Percentiles rank a stretch among this genome's conserved stretches.
These are phyloP conservation scores for Rhogogaster chlorosoma DNA, from an alignment of 2,888 invertebrate genomes.

Conservation along the genomic window DNA sequence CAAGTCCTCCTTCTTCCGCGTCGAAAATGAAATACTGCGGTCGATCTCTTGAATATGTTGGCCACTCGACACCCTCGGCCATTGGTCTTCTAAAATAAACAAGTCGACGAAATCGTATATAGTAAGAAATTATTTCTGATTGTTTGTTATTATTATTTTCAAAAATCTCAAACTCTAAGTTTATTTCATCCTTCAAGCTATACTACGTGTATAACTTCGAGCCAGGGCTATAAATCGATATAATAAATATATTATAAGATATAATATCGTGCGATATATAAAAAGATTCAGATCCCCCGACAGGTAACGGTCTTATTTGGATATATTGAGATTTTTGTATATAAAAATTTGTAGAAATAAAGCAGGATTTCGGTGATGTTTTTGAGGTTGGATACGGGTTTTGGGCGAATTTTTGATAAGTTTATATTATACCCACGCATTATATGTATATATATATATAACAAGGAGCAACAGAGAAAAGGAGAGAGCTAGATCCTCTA, in stretches of 20 bases:
- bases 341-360: neutral
- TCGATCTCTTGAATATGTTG: constrained; percentile 90
- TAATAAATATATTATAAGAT: neutral
- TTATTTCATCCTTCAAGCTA: neutral
- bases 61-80: constrained; percentile 89
- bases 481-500: constrained; percentile 46
- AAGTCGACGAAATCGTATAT: neutral
- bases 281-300: neutral
- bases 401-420: constrained; percentile 4
- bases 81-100: constrained; percentile 76
- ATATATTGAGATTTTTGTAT: neutral
- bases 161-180: neutral
- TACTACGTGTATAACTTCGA: neutral
- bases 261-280: neutral
- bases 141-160: neutral
- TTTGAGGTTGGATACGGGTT: neutral
- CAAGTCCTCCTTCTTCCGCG: constrained; percentile 86
- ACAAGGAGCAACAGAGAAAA: neutral
- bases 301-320: neutral
- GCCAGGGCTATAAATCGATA: neutral
- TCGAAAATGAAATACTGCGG: constrained; percentile 95
- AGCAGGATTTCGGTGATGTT: neutral
- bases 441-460: constrained; percentile 1
- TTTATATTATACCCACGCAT: neutral
- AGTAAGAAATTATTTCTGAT: neutral